Base-by-base conservation (phyloP, 2,797 vertebrate genomes). In the Babyrousa celebensis region DNA sequence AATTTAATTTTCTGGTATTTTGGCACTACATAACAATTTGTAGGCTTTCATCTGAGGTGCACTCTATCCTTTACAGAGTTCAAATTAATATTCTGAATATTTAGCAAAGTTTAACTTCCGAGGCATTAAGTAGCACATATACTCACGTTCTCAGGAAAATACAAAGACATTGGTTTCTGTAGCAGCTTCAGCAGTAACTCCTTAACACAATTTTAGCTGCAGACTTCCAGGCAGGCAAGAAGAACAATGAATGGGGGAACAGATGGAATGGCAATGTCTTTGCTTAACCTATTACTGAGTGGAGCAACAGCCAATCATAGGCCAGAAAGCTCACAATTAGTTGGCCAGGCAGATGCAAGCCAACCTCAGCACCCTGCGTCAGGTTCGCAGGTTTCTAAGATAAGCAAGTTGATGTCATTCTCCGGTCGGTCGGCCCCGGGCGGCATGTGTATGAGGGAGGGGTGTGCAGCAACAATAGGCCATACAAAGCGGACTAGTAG, bases 391-490 rank as follows among this genome's bases (percentile, higher is more conserved):
- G 98, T 98, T 98, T 98, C 98, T 98, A 98, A 99, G 98, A 99
- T 98, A 99, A 99, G 99, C 98, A 98, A 99, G 99, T 98, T 98
- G 98, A 98, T 99, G 99, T 99, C 99, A 99, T 98, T 98, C 98
- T 97, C 94, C 98, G 98, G 98, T 98, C 98, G 98, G 98, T 98
- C 98, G 98, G 98, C 98, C 98, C 98, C 63, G 94, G 98, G 98
- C 98, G 98, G 99, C 98, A 98, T 98, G 98, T 99, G 99, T 99
- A 99, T 99, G 99, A 99, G 99, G 96, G 80, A 99, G 99, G 99
- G 99, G 99, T 99, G 98, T 98, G 98, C 98, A 96, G 98, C 99
- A 99, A 99, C 99, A 99, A 99, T 99, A 98, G 98, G 97, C 98
- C 98, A 98, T 98, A 99, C 99, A 99, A 99, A 99, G 98, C 98